A percentile compares a stretch with the other conserved stretches of the same genome.
phyloP scores from a whole-genome alignment of 2,888 invertebrate species.

The Diloba caeruleocephala region DNA sequence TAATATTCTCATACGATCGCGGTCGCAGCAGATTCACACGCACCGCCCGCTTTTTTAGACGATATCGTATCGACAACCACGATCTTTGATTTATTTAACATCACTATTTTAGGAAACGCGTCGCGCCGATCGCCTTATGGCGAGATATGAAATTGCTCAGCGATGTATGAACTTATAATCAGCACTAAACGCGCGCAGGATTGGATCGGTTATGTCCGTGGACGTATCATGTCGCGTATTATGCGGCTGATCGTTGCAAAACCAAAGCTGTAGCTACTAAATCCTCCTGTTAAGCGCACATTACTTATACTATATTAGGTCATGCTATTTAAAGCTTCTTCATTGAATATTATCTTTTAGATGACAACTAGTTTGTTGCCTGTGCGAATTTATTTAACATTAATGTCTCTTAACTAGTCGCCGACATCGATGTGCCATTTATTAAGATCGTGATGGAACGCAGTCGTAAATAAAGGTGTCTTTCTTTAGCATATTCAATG shows the following conservation, averaged over 20 bases:
- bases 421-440: slow-evolving; percentile 49
- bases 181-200: slow-evolving; percentile 70
- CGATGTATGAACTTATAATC: slow-evolving; percentile 72
- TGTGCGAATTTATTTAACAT: slow-evolving; percentile 59
- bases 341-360: slow-evolving; percentile 64
- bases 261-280: slow-evolving; percentile 52
- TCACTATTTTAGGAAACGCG: slow-evolving; percentile 87
- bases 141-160: slow-evolving; percentile 83
- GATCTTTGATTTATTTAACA: slow-evolving; percentile 87
- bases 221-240: slow-evolving; percentile 62
- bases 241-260: slow-evolving; percentile 61
- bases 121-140: slow-evolving; percentile 79
- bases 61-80: slow-evolving; percentile 74
- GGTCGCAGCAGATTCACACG: slow-evolving; percentile 84
- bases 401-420: slow-evolving; percentile 54
- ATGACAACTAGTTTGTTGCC: slow-evolving; percentile 57
- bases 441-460: slow-evolving; percentile 56
- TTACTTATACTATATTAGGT: slow-evolving; percentile 65
- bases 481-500: slow-evolving; percentile 54
- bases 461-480: slow-evolving; percentile 53
- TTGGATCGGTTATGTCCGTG: slow-evolving; percentile 65
- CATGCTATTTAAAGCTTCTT: slow-evolving; percentile 67
- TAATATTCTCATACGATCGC: slow-evolving; percentile 81
- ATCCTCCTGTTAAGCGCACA: slow-evolving; percentile 59
- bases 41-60: slow-evolving; percentile 75